These are phyloP conservation scores for Pantherophis alleghaniensis DNA, from an alignment of 2,797 vertebrate species.

Conservation along the genomic window DNA sequence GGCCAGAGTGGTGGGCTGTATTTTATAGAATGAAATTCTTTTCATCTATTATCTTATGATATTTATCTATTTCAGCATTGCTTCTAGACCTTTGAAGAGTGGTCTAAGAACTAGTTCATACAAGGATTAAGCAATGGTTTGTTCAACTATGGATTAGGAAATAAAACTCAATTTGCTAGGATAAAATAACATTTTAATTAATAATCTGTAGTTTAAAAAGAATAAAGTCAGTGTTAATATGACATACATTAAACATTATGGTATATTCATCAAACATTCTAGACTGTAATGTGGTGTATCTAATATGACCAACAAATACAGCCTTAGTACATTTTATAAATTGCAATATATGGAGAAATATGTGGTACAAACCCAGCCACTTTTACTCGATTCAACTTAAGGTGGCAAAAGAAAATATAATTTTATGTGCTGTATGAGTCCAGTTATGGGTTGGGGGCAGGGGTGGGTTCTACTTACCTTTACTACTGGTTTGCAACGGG, in stretches of 20 bases:
- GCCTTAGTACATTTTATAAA: background rate
- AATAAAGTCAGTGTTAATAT: background rate
- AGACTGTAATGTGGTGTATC: background rate
- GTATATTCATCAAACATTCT: background rate
- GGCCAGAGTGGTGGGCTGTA: background rate
- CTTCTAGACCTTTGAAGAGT: background rate
- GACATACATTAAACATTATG: background rate
- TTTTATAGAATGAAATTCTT: background rate
- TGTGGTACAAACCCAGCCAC: background rate
- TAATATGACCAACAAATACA: background rate
- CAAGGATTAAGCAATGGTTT: background rate
- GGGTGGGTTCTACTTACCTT: too few species aligned
- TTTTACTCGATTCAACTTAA: background rate
- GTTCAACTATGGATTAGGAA: background rate
- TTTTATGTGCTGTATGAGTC: background rate
- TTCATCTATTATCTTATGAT: background rate
- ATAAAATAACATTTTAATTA: background rate
- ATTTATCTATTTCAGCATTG: background rate
- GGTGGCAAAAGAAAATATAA: background rate
- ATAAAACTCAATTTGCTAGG: background rate
- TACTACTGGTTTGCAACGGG: too few species aligned
- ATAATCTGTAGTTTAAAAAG: background rate
- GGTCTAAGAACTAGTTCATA: background rate
- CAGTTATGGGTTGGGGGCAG: background rate
- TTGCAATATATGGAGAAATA: background rate